Percentiles rank a stretch among this genome's conserved stretches.
These are phyloP conservation scores for Chironomus tepperi DNA, from an alignment of 1,140 invertebrate species.

Conservation along the genomic window DNA sequence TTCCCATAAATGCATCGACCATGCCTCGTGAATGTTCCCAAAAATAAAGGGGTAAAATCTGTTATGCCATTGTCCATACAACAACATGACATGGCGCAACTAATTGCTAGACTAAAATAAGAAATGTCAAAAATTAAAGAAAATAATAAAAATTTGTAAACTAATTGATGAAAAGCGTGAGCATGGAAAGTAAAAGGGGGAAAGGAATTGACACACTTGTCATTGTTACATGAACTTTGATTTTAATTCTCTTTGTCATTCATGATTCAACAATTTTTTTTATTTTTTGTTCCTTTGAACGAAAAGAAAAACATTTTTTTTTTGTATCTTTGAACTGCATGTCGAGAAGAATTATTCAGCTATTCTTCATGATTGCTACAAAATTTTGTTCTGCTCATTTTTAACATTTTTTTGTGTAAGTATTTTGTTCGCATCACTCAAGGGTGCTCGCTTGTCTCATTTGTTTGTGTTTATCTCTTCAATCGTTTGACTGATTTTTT, in stretches of 20 bases:
- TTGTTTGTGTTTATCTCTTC: too few relatives aligned
- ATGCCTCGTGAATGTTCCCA: background rate
- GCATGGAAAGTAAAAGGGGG: background rate
- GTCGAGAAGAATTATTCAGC: background rate
- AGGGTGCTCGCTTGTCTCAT: too few relatives aligned
- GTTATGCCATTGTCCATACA: constrained; percentile 3
- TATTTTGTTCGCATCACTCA: too few relatives aligned
- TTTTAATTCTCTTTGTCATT: constrained; percentile 22
- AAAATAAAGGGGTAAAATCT: constrained; percentile 2
- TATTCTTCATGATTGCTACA: too few relatives aligned
- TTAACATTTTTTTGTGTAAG: too few relatives aligned
- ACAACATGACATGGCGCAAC: constrained; percentile 17
- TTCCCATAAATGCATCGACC: background rate
- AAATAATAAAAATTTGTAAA: background rate
- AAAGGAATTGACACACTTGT: background rate
- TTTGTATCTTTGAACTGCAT: too few relatives aligned
- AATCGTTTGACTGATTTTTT: too few relatives aligned
- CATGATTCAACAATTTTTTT: background rate
- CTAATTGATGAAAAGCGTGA: constrained; percentile 18
- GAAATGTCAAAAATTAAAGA: background rate
- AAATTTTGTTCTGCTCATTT: too few relatives aligned
- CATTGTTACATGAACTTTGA: constrained; percentile 22
- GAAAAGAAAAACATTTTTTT: background rate
- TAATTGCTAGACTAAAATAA: constrained; percentile 11
- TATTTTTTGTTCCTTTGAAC: background rate